Percentiles rank a stretch among this genome's conserved stretches.
These are phyloP conservation scores for Zophobas morio DNA, from an alignment of 1,140 invertebrate genomes.

Conservation along the genomic window DNA sequence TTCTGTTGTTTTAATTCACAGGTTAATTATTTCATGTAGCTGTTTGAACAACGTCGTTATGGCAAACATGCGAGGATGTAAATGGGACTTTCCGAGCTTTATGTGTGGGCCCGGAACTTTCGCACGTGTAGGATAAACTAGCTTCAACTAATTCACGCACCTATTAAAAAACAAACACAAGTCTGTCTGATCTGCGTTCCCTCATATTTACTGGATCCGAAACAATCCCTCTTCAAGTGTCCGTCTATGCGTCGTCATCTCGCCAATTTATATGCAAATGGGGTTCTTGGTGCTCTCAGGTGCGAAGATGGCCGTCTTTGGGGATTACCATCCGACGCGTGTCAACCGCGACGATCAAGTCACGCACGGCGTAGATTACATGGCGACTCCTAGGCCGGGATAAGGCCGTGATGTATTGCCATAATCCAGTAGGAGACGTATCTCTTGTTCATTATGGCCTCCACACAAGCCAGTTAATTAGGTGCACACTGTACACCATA, in stretches of 20 bases:
- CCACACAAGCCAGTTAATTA: conserved; percentile 28
- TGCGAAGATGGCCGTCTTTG: conserved; percentile 18
- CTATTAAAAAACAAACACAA: too few species aligned
- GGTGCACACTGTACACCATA: conserved; percentile 29
- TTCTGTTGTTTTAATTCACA: too few species aligned
- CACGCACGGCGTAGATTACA: conserved; percentile 30
- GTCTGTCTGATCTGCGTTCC: too few species aligned
- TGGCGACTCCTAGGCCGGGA: conserved; percentile 18
- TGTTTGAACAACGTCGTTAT: too few species aligned
- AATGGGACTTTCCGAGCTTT: too few species aligned
- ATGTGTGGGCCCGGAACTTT: too few species aligned
- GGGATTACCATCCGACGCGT: conserved; percentile 15
- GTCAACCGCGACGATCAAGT: conserved; percentile 12
- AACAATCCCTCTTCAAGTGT: conserved; percentile 24
- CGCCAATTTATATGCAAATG: conserved; percentile 32
- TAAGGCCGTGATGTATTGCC: conserved; percentile 37
- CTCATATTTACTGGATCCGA: too few species aligned
- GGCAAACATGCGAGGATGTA: too few species aligned
- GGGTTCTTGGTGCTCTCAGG: conserved; percentile 1
- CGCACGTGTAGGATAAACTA: too few species aligned
- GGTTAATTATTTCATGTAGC: too few species aligned
- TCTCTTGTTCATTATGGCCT: conserved; percentile 28
- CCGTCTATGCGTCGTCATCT: conserved; percentile 22
- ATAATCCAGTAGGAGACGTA: conserved; percentile 36
- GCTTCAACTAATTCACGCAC: too few species aligned